Evolutionary conservation across 2,888 invertebrate genomes (phyloP).

Genomic region (Caenorhabditis uteleia): DNA sequence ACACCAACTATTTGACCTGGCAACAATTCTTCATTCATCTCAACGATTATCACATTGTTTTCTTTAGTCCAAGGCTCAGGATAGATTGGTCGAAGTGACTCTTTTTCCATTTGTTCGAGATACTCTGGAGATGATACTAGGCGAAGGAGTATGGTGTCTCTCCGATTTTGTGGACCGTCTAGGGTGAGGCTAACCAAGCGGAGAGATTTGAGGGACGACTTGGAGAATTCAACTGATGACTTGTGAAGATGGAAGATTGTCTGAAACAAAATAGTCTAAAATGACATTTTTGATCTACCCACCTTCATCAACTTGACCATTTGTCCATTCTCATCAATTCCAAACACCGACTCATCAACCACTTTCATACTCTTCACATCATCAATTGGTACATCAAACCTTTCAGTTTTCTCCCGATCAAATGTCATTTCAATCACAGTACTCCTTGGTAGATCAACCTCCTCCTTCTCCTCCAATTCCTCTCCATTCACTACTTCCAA

Average conservation of each 20-base stretch:
- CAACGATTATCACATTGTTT: conserved; percentile 12
- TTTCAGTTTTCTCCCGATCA: conserved; percentile 30
- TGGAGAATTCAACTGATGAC: conserved; percentile 8
- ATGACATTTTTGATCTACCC: neutral
- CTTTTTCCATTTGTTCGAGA: conserved; percentile 11
- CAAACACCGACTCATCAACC: conserved; percentile 29
- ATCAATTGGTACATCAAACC: conserved; percentile 8
- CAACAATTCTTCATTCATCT: conserved; percentile 44
- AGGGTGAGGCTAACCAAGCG: conserved; percentile 37
- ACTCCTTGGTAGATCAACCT: conserved; percentile 7
- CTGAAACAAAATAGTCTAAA: neutral
- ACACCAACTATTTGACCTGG: conserved; percentile 44
- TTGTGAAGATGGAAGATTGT: neutral
- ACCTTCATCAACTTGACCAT: conserved; percentile 13
- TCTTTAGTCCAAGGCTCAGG: conserved; percentile 22
- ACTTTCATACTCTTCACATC: conserved; percentile 10
- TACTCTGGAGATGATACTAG: conserved; percentile 28
- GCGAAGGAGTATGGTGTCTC: conserved; percentile 7
- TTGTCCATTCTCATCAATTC: conserved; percentile 42
- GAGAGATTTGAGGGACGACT: conserved; percentile 16
- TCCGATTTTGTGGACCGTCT: neutral
- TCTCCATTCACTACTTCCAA: conserved; percentile 27
- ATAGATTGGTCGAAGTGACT: conserved; percentile 13
- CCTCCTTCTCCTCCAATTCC: conserved; percentile 4
- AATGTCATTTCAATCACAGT: conserved; percentile 29